Base-by-base conservation (phyloP, 2,113 vertebrate species). In the Vulpes vulpes region DNA sequence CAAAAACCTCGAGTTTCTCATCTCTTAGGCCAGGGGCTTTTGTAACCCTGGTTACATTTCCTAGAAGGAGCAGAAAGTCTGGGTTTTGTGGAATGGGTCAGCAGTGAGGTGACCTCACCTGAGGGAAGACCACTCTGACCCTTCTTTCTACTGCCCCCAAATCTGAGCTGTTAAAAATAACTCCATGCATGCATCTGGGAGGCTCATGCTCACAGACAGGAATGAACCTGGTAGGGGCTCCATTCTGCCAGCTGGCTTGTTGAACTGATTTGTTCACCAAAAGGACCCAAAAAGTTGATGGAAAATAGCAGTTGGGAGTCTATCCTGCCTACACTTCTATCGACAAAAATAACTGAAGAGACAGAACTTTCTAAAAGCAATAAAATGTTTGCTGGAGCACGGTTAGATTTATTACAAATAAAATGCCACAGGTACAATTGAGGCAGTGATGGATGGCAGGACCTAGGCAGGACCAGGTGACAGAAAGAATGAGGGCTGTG, bases 331-430 rank as follows among this genome's bases (percentile, higher is more conserved):
- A 3, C 53, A 20, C 30, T 82, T 59, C 23, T 83, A 30, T 9
- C n/a, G 19, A 30, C 8, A 79, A 79, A 94, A 92, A 60, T 82
- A 83, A 88, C 35, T 74, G 51, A 81, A 53, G 49, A 89, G 64
- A 94, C 16, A 90, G n/a, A 90, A 87, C 69, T 59, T 80, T 95
- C 53, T 62, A 65, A 93, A 57, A 80, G 85, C 59, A 62, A 19
- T 81, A 30, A 88, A 76, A 32, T 80, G 15, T 64, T 16, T 93
- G 38, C 27, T 69, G 57, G 51, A 80, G 23, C 30, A 49, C 10
- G 25, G n/a, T 32, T 83, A 88, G 25, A 82, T 27, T 79, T 95
- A 84, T 62, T 69, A 51, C 74, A 93, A 83, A 84, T 84, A 62
- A 74, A 95, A 96, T 74, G 55, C 25, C 49, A 20, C 7, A 19